Evolutionary conservation across 2,888 invertebrate species (phyloP).

Genomic region (Xylota sylvarum): DNA sequence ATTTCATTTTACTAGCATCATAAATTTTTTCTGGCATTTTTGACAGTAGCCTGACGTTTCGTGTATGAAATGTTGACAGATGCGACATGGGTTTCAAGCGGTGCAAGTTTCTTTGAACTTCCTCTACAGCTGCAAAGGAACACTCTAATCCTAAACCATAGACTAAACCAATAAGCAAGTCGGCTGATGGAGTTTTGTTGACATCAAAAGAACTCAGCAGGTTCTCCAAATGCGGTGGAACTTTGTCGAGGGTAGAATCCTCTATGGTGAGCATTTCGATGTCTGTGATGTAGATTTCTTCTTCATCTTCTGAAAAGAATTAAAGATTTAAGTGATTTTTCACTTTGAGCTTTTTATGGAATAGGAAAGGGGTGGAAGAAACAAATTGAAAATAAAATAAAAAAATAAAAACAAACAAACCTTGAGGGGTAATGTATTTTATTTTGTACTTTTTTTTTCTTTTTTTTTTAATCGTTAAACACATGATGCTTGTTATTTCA

Average conservation of each 20-base stretch:
- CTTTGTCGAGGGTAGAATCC: constrained; percentile 79
- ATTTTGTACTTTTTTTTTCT: constrained; percentile 17
- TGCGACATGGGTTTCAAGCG: constrained; percentile 20
- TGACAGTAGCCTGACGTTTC: constrained; percentile 63
- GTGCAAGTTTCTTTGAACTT: constrained; percentile 70
- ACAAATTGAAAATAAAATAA: not conserved
- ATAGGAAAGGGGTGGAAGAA: constrained; percentile 11
- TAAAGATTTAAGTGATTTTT: constrained; percentile 44
- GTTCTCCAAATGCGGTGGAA: constrained; percentile 81
- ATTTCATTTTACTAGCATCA: constrained; percentile 46
- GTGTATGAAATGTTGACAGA: constrained; percentile 46
- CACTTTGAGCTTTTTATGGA: constrained; percentile 17
- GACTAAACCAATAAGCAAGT: constrained; percentile 80
- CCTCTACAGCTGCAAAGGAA: constrained; percentile 80
- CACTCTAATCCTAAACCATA: constrained; percentile 82
- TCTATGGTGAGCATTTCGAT: constrained; percentile 78
- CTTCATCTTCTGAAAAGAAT: constrained; percentile 55
- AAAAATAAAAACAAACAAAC: constrained; percentile 56
- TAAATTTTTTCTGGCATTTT: constrained; percentile 58
- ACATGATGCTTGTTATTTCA: constrained; percentile 61
- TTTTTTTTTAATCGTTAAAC: constrained; percentile 57
- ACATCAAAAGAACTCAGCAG: constrained; percentile 75
- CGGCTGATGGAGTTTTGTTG: constrained; percentile 76
- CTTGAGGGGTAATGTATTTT: constrained; percentile 43
- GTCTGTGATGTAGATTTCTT: not conserved